phyloP scores from a whole-genome alignment of 2,113 vertebrate genomes.

The Columba livia region DNA sequence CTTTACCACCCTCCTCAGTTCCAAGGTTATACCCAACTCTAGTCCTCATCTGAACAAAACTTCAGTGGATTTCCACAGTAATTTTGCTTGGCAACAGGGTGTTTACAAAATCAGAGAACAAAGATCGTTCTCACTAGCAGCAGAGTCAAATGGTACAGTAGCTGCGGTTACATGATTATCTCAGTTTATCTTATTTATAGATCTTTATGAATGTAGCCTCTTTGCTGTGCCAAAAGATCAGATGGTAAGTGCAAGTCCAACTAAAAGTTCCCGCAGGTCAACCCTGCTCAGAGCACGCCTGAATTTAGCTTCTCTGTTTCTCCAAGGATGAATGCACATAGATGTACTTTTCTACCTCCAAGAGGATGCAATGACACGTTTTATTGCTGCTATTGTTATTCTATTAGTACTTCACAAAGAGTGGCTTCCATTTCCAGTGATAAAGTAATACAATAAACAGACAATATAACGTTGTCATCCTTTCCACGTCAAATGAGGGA shows the following conservation, averaged over 20 bases:
- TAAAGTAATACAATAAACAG: neutral
- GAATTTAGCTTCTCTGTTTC: neutral
- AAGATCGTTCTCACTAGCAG: neutral
- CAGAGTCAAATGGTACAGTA: neutral
- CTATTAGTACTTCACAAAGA: neutral
- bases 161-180: conserved; percentile 12
- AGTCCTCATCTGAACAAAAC: neutral
- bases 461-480: neutral
- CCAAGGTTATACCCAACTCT: neutral
- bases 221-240: conserved; percentile 58
- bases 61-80: neutral
- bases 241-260: neutral
- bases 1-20: neutral
- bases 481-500: neutral
- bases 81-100: neutral
- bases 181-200: conserved; percentile 70
- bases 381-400: neutral
- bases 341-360: neutral
- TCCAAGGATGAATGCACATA: accelerated
- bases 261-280: conserved; percentile 17
- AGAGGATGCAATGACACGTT: neutral
- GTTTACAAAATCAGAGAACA: neutral
- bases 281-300: neutral
- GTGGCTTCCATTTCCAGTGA: neutral
- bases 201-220: conserved; percentile 19